A percentile compares a stretch with the other conserved stretches of the same genome.
These are phyloP conservation scores for Plebejus anna DNA, from an alignment of 2,888 invertebrate genomes.

Conservation along the genomic window DNA sequence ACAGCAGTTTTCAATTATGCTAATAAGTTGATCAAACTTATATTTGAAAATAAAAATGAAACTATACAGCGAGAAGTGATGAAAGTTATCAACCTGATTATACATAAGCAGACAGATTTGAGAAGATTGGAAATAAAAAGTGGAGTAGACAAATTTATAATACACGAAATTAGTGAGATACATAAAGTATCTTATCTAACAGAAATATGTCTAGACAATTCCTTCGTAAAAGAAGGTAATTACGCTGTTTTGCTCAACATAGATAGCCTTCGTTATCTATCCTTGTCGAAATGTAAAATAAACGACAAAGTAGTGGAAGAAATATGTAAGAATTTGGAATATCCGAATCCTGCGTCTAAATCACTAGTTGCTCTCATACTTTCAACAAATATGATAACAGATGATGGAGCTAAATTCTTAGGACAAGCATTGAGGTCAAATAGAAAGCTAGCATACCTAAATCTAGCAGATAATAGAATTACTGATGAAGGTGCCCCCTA, in stretches of 20 bases:
- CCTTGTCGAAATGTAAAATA: constrained; percentile 53
- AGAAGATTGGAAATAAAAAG: constrained; percentile 46
- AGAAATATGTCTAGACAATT: constrained; percentile 52
- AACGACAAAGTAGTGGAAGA: constrained; percentile 46
- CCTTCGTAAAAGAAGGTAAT: constrained; percentile 46
- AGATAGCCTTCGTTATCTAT: constrained; percentile 46
- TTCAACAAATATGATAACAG: constrained; percentile 55
- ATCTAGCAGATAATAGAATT: constrained; percentile 53
- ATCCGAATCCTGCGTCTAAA: constrained; percentile 47
- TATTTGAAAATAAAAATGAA: constrained; percentile 45
- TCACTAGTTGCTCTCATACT: constrained; percentile 51
- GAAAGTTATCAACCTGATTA: constrained; percentile 47
- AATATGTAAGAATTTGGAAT: constrained; percentile 44
- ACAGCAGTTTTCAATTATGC: constrained; percentile 44
- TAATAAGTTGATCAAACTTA: constrained; percentile 47
- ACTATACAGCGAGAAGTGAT: constrained; percentile 47
- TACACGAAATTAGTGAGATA: constrained; percentile 52
- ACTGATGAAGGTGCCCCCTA: constrained; percentile 48
- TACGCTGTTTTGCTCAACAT: constrained; percentile 49
- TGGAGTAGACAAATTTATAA: constrained; percentile 42
- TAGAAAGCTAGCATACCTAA: constrained; percentile 51
- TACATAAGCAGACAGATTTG: constrained; percentile 46
- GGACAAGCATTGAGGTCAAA: constrained; percentile 51
- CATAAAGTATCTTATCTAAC: constrained; percentile 49
- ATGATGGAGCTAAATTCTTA: constrained; percentile 49